A percentile compares a stretch with the other conserved stretches of the same genome.
Evolutionary conservation across 2,113 vertebrate species (phyloP).

Genomic region (Pangasianodon hypophthalmus): DNA sequence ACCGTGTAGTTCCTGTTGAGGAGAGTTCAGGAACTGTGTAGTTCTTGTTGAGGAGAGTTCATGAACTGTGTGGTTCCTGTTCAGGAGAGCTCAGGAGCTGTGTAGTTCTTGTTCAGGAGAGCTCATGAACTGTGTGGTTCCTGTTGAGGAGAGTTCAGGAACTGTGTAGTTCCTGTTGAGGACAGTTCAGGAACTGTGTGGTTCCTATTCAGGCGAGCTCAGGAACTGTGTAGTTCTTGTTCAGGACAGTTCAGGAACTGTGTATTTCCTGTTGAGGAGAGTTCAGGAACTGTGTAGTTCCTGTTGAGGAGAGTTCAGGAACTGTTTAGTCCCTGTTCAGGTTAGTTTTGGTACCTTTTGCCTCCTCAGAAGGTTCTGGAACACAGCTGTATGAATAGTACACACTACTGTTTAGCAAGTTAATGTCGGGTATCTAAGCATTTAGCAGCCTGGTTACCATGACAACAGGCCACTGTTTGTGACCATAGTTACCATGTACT

Average conservation of each 20-base stretch:
- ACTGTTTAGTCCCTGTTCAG: neutral
- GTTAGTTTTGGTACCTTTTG: neutral
- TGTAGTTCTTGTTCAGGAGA: neutral
- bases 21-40: neutral
- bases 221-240: neutral
- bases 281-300: neutral
- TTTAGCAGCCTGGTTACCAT: conserved; percentile 10
- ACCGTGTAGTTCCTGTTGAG: neutral
- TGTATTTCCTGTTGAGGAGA: neutral
- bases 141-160: neutral
- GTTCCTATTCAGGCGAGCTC: neutral
- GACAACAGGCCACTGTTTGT: conserved; percentile 19
- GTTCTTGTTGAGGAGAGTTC: neutral
- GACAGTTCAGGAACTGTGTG: neutral
- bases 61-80: neutral
- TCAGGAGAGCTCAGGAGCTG: neutral
- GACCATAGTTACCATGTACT: neutral
- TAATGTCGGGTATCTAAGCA: neutral
- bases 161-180: neutral
- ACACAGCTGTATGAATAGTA: neutral
- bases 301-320: neutral
- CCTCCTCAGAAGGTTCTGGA: neutral
- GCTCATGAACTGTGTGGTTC: neutral
- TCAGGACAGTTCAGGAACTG: neutral
- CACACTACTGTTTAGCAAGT: neutral